Base-by-base conservation (phyloP, 2,797 vertebrate species). In the Myiothlypis coronata region DNA sequence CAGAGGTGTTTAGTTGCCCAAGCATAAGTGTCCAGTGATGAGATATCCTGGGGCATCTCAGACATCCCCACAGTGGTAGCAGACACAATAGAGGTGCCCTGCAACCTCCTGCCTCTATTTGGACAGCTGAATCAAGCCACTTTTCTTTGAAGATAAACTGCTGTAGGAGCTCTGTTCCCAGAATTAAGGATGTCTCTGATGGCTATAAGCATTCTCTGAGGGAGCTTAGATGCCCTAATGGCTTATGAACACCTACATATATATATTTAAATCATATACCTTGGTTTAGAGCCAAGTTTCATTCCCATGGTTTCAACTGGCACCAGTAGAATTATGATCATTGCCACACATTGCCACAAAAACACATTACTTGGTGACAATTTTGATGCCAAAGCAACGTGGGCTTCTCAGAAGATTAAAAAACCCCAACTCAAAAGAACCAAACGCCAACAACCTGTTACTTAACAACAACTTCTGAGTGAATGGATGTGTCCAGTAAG, bases 351-450 rank as follows among this genome's bases (percentile, higher is more conserved):
- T 63, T 60, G 26, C 10, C 53, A 52, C 50, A 83, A 14, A n/a
- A 8, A 18, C 20, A 63, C 47, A 27, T 68, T 76, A 47, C 9
- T 32, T 71, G 23, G 12, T 88, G 8, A 56, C 5, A 81, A 49
- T 44, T 83, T 53, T 68, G 32, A 57, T 71, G 30, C 10, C 24
- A 75, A 78, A 75, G 7, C 8, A 90, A 35, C 0, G 0, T 2
- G 39, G 9, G 10, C 1, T 69, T 75, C 61, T 34, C 37, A 76
- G 23, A 56, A 46, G 9, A 71, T n/a, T 24, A 5, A 26, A 57
- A 56, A 18, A 7, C 0, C 3, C 4, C 8, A 11, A 24, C 3
- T 0, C 11, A 46, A 12, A 37, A 23, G 3, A 47, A 37, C 2
- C 2, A 65, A 79, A 71, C 8, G 2, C 7, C n/a, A 39, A 35